Evolutionary conservation across 1,140 invertebrate genomes (phyloP).

Genomic region (Metaphire vulgaris): DNA sequence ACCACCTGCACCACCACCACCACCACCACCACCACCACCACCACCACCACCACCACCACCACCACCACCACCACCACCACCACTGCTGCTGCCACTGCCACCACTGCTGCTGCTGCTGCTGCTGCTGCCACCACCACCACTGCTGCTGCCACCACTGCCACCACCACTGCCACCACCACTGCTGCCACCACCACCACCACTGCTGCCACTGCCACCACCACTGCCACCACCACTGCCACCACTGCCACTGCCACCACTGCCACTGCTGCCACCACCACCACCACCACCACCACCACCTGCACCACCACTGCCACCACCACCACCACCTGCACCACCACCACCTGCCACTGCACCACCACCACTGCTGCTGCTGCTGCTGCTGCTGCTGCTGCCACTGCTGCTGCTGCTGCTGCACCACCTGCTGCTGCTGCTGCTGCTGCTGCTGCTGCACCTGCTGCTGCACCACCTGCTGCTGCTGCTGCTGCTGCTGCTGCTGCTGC

Average conservation of each 20-base stretch:
- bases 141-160: slow-evolving; percentile 8
- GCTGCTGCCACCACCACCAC: slow-evolving; percentile 8
- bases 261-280: slow-evolving; percentile 8
- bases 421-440: background rate
- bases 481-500: slow-evolving; percentile 30
- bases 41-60: too few species aligned
- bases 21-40: too few species aligned
- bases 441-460: slow-evolving; percentile 29
- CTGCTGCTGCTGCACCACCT: slow-evolving; percentile 23
- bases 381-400: slow-evolving; percentile 26
- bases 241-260: slow-evolving; percentile 8
- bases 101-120: slow-evolving; percentile 8
- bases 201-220: slow-evolving; percentile 8
- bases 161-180: slow-evolving; percentile 8
- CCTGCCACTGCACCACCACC: too few species aligned
- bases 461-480: slow-evolving; percentile 27
- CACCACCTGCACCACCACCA: too few species aligned
- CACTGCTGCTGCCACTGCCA: too few species aligned
- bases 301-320: too few species aligned
- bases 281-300: too few species aligned
- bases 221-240: slow-evolving; percentile 8
- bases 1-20: too few species aligned
- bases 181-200: slow-evolving; percentile 7
- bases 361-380: slow-evolving; percentile 29
- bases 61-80: too few species aligned